Percentiles rank a stretch among this genome's conserved stretches.
phyloP scores from a whole-genome alignment of 2,888 invertebrate genomes.

The Morpho helenor region DNA sequence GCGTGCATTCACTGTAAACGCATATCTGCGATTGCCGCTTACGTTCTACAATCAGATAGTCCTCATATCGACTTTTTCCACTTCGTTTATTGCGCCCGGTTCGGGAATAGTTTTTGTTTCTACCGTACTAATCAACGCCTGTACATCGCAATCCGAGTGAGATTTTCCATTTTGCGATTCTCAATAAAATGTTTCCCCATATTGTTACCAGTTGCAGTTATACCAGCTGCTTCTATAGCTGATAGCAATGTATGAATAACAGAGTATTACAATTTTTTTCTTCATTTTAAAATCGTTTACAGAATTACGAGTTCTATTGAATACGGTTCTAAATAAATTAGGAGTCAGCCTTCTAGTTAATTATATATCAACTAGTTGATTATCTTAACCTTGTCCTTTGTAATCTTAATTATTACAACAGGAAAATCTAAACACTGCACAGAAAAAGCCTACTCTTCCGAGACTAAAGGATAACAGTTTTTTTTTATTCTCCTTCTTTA shows the following conservation, averaged over 20 bases:
- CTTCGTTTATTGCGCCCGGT: slow-evolving; percentile 68
- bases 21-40: slow-evolving; percentile 68
- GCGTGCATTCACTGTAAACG: slow-evolving; percentile 64
- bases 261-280: neutral
- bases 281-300: no score
- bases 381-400: no score
- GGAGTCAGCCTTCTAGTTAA: no score
- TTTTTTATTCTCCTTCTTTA: no score
- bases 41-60: slow-evolving; percentile 67
- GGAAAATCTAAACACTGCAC: no score
- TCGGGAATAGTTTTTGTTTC: slow-evolving; percentile 75
- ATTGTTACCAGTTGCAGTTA: slow-evolving; percentile 29
- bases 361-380: no score
- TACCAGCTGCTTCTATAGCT: slow-evolving; percentile 23
- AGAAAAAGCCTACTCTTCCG: no score
- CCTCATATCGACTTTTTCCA: slow-evolving; percentile 74
- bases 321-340: no score
- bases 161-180: slow-evolving; percentile 37
- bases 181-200: slow-evolving; percentile 35
- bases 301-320: no score
- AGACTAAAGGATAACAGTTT: no score
- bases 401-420: no score
- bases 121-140: slow-evolving; percentile 71
- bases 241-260: neutral
- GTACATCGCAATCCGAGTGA: slow-evolving; percentile 52